A percentile compares a stretch with the other conserved stretches of the same genome.
Conservation (phyloP, 23 tunicate species). For the Clavelina lepadiformis region DNA sequence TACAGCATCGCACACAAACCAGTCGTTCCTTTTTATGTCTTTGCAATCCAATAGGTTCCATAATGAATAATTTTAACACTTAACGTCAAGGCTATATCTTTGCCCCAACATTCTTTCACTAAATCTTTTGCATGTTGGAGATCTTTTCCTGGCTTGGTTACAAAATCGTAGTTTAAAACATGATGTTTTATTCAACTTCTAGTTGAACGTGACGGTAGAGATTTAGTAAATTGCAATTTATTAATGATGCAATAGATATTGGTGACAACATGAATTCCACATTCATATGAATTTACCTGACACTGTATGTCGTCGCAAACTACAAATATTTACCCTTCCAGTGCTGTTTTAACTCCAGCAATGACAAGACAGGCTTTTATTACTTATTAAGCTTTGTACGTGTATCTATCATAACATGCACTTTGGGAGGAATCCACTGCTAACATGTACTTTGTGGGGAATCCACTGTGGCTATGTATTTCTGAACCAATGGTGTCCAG, state of each 20-base stretch:
- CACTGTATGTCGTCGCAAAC: background rate
- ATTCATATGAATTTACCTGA: background rate
- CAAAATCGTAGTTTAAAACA: too few species aligned
- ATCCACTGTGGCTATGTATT: too few species aligned
- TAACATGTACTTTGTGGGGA: too few species aligned
- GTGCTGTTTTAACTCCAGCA: background rate
- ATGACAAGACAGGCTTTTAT: background rate
- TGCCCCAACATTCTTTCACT: background rate
- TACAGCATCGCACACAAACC: constrained; percentile 2
- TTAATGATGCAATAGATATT: background rate
- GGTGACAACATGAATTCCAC: background rate
- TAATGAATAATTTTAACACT: background rate
- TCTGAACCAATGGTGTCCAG: too few species aligned
- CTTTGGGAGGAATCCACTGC: too few species aligned
- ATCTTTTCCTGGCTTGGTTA: too few species aligned
- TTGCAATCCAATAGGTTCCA: background rate
- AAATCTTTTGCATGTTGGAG: background rate
- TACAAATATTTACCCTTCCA: background rate
- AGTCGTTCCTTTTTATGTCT: background rate
- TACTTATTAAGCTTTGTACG: too few species aligned
- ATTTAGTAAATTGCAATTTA: background rate
- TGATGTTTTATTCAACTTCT: background rate
- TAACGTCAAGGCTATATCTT: background rate
- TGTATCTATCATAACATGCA: too few species aligned
- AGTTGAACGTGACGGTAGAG: background rate